These are phyloP conservation scores for Lottia gigantea DNA, from an alignment of 2,888 invertebrate species.

Conservation along the genomic window DNA sequence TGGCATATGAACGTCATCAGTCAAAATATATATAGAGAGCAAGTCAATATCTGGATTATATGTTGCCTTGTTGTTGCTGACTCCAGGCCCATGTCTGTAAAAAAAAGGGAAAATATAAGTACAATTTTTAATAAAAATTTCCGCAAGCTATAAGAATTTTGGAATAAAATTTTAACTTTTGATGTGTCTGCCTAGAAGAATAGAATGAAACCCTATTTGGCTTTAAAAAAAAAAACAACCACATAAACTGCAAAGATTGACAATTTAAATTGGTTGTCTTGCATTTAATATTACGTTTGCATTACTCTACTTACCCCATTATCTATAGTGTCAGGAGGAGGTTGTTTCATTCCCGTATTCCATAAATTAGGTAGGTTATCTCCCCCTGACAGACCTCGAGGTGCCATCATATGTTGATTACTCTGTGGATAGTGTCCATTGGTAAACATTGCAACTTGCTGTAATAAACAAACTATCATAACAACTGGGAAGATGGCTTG, in stretches of 20 bases:
- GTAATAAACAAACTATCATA: neutral
- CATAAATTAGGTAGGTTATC: conserved; percentile 36
- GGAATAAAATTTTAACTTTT: no score
- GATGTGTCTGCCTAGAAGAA: no score
- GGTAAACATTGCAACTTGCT: neutral
- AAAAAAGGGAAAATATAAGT: neutral
- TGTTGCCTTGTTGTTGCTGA: conserved; percentile 3
- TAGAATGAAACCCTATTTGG: no score
- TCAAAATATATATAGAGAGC: no score
- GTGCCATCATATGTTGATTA: conserved; percentile 13
- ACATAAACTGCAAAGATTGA: no score
- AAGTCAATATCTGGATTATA: neutral
- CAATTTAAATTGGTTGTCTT: no score
- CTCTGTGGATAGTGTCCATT: conserved; percentile 1
- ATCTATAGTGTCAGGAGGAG: conserved; percentile 26
- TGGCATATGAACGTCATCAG: no score
- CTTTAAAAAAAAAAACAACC: no score
- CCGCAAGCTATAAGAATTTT: no score
- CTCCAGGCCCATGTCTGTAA: conserved; percentile 7
- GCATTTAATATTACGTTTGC: no score
- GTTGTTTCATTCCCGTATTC: conserved; percentile 42
- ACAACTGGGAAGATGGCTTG: no score
- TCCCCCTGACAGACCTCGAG: neutral
- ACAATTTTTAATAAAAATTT: no score
- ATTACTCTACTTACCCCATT: conserved; percentile 20